Evolutionary conservation across 92 coral and sea anemone species (phyloP), one percentile per base, ranked within the genome.

Genomic region (Zoanthus gigantus): DNA sequence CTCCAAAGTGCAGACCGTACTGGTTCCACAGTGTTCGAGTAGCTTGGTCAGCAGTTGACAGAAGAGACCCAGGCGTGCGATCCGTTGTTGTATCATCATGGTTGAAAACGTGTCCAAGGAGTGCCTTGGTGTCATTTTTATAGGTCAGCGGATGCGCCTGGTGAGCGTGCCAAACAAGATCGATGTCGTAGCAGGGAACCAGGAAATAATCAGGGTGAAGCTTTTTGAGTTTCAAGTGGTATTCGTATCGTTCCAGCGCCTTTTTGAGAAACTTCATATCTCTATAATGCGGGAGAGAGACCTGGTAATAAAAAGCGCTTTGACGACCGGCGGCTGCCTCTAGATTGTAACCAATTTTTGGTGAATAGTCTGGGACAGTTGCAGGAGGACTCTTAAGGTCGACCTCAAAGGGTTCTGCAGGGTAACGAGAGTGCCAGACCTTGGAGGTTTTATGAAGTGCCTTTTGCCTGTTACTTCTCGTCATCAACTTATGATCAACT

Each of bases 151-250:
- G 98, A 46, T 86, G 91, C 11, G 89, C 90, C 77, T 78, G 93
- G 82, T 94, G 98, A 44, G 92, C 94, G 66, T 91, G 93, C 98
- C 98, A 94, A 69, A 94, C 72, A 16, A 94, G 95, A 77, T 93
- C 94, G 52, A 90, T 88, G 83, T 94, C 98, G 63, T 86, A 89
- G 90, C 96, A 91, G 42, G 98, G 93, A 12, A 91, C 96, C 58
- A 91, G 80, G 32, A 92, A 90, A 56, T 83, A 76, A 1, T 89
- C 87, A 0, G 94, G 96, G 78, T 93, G 86, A 66, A 88, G 67
- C 76, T 84, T 84, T 47, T 91, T 94, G 2, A 94, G 87, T 73
- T 83, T 77, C 58, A 93, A 87, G 76, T 92, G 94, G 28, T 91
- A 91, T 52, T 91, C 83, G 71, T 94, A 94, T 4, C 97, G 92